Base-by-base conservation (phyloP, 2,888 invertebrate genomes). In the Thymelicus acteon region DNA sequence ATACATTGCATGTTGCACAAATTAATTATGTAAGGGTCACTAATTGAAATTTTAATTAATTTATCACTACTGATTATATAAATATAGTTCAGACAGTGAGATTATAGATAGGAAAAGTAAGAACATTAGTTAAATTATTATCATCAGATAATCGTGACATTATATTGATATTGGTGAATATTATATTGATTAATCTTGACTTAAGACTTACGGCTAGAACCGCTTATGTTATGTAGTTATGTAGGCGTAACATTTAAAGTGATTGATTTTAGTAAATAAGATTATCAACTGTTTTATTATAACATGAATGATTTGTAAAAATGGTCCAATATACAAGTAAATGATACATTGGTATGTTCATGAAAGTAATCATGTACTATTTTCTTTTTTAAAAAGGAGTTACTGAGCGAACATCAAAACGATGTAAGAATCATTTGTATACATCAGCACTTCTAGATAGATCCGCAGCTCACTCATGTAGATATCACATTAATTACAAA, bases 271-370 rank as follows among this genome's bases (percentile, higher is more conserved):
- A 54, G 54, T 54, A 54, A 31, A 31, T 54, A 54, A 54, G 54
- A 49, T 8, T n/a, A 15, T 52, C 5, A 19, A 0, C 10, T 7
- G 10, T 3, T 24, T 24, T 24, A 54, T 7, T 54, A 5, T 54
- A 12, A 8, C 19, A 5, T 10, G 7, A 37, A 52, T 52, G 7
- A 12, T 24, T 39, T 52, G 1, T 62, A 19, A 40, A 63, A 80
- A 89, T 89, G 92, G 92, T 92, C 92, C 91, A 92, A 91, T 88
- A 85, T 91, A 87, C 89, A 87, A 13, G 19, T 24, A 12, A 60
- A 67, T 10, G 12, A n/a, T 39, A 44, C 75, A 74, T 44, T 44
- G 44, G 77, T 76, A 0, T 44, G 80, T 80, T 79, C 82, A 80
- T 64, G 70, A 74, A 75, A 73, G 75, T 74, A 75, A 48, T 61